Evolutionary conservation across 2,888 invertebrate genomes (phyloP), one percentile per base, ranked within the genome.

Genomic region (Willowsia nigromaculata): DNA sequence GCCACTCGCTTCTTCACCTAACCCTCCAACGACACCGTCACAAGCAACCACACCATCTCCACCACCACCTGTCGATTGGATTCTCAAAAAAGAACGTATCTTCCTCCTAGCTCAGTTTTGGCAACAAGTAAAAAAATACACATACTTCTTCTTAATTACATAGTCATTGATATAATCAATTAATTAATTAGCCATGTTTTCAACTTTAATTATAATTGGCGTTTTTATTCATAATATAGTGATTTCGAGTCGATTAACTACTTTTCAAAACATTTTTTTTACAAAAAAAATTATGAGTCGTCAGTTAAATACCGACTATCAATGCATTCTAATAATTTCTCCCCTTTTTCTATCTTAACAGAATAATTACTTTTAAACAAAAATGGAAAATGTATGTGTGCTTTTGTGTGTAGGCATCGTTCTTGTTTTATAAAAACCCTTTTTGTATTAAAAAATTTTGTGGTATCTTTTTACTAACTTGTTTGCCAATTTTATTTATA

Each of bases 71-170:
- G 97, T 98, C 97, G 97, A 98, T 96, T 98, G 98, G 97, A 96
- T 98, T 94, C 97, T 97, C 96, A 97, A 97, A 96, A 98, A 98
- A 95, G 97, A 98, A 95, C 96, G 97, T 95, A 97, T 98, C 95
- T 98, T 97, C 95, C 95, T 98, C 94, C 96, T 98, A 94, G 97
- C 97, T 94, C 98, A 98, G 95, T 98, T 98, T 95, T 98, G 98
- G 97, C 98, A 98, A 97, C 98, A 98, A 97, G 98, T 98, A 95
- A 96, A 96, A 56, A 18, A 74, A 78, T 80, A 59, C 59, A 80
- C 40, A 56, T 80, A 59, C 56, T 80, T 47, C 40, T 74, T 25
- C 18, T 74, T 25, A 47, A 33, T 65, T 4, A 30, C 6, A 7
- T 6, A 65, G 7, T 65, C 7, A 65, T n/a, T 65, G n/a, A 65